phyloP scores from a whole-genome alignment of 2,113 vertebrate genomes.

The Halcyon malimbica region DNA sequence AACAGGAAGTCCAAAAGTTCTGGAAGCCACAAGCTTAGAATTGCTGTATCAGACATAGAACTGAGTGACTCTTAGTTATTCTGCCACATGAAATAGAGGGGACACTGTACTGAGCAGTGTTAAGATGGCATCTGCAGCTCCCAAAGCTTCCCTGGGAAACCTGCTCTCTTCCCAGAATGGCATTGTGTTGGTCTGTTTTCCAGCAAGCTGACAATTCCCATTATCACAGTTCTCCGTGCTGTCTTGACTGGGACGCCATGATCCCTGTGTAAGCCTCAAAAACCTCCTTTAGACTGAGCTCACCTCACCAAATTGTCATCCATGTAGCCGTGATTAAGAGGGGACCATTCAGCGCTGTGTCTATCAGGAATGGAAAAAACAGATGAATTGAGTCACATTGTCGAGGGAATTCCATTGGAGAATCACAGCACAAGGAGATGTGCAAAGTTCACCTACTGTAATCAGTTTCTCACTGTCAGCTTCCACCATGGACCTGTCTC shows the following conservation, averaged over 20 bases:
- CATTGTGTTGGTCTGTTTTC: neutral
- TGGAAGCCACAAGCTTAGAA: neutral
- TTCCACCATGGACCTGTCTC: neutral
- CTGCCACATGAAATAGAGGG: neutral
- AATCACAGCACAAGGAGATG: neutral
- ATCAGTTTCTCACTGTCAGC: neutral
- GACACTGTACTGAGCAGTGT: neutral
- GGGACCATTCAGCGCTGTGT: neutral
- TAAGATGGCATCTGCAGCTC: neutral
- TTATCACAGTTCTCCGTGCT: fast-evolving
- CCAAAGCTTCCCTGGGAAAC: neutral
- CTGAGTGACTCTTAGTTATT: neutral
- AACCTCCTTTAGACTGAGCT: neutral
- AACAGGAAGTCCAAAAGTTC: neutral
- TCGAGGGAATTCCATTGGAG: neutral
- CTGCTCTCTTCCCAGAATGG: neutral
- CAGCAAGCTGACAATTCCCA: neutral
- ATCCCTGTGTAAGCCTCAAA: neutral
- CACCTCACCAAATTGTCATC: neutral
- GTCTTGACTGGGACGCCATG: neutral
- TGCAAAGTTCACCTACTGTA: neutral
- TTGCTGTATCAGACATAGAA: neutral
- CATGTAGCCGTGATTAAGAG: neutral
- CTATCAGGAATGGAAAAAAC: neutral
- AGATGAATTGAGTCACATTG: neutral